Conservation (phyloP, 92 coral and sea anemone species). For the Siderastrea radians region DNA sequence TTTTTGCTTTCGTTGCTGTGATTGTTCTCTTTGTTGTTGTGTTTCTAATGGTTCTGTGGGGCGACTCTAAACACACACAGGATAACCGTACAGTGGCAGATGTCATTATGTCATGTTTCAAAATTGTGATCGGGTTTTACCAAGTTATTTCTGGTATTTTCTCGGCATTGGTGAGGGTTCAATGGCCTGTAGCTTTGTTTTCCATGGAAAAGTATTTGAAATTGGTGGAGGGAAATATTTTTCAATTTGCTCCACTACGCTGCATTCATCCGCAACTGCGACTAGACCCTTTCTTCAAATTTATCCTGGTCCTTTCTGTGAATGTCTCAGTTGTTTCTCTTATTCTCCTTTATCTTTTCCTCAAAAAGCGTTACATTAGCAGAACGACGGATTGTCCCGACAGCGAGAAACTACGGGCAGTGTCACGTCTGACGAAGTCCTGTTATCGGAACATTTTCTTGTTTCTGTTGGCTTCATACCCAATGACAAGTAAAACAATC, state of each 20-base stretch:
- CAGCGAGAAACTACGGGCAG: not conserved
- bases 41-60: no score
- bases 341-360: not conserved
- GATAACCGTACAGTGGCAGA: conserved; percentile 53
- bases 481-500: no score
- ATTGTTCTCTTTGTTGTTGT: not conserved
- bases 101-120: conserved; percentile 17
- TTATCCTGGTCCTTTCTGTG: no score
- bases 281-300: conserved; percentile 7
- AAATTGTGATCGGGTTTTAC: no score
- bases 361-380: conserved; percentile 7
- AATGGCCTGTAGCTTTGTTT: no score
- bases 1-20: conserved; percentile 27
- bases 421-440: conserved; percentile 28
- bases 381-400: not conserved
- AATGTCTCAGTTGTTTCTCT: no score
- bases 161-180: no score
- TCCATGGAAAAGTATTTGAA: not conserved
- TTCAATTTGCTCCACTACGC: conserved; percentile 50
- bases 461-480: not conserved
- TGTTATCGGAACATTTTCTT: conserved; percentile 37
- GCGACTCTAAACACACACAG: not conserved
- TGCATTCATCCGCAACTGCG: conserved; percentile 31
- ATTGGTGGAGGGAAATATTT: conserved; percentile 44
- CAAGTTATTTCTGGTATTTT: not conserved